These are phyloP conservation scores for Mythimna albipuncta DNA, from an alignment of 2,888 invertebrate genomes.

Conservation along the genomic window DNA sequence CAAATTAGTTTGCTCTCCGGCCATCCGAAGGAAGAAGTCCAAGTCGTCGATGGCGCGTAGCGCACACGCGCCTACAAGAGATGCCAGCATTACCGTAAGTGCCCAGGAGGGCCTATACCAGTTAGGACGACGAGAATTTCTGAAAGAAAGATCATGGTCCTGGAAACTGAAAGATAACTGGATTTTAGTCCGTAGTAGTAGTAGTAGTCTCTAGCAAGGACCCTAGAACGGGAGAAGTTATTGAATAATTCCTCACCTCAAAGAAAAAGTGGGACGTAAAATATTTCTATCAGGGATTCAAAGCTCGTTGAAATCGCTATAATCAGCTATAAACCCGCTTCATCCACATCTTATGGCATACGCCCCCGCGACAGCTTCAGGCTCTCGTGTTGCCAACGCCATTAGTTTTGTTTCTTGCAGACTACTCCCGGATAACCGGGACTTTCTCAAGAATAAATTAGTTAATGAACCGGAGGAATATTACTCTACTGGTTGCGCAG, in stretches of 20 bases:
- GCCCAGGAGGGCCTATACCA: no score
- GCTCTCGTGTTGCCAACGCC: conserved; percentile 86
- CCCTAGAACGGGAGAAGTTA: no score
- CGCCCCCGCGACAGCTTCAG: conserved; percentile 58
- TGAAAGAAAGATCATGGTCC: no score
- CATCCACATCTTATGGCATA: conserved; percentile 61
- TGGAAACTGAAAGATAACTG: no score
- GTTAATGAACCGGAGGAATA: conserved; percentile 85
- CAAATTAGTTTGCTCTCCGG: no score
- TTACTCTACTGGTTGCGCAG: conserved; percentile 69
- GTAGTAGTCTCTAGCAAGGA: no score
- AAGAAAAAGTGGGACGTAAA: not conserved
- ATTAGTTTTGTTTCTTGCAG: conserved; percentile 89
- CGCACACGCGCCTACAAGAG: no score
- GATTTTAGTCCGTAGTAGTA: no score
- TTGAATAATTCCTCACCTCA: not conserved
- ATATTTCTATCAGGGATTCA: not conserved
- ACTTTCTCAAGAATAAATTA: conserved; percentile 86
- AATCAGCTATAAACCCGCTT: conserved; percentile 35
- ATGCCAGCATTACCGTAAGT: no score
- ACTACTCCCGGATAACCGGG: conserved; percentile 80
- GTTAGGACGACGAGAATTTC: no score
- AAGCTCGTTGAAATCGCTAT: conserved; percentile 14
- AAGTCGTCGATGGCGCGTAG: no score
- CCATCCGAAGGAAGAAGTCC: no score